Conservation (phyloP, 1,140 invertebrate genomes). For the Onthophagus taurus region DNA sequence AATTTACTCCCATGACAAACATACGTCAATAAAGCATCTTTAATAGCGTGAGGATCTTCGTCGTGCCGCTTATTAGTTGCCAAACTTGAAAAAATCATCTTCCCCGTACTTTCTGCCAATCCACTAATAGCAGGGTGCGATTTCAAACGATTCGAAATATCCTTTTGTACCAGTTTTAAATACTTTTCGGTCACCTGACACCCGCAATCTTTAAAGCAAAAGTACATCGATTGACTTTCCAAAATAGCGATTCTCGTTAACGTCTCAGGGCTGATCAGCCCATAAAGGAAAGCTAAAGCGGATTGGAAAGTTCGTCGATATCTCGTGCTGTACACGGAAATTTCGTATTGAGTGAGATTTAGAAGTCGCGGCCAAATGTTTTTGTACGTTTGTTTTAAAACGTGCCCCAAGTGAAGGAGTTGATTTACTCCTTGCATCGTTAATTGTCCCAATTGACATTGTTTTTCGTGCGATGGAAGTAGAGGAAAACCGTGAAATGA, state of each 20-base stretch:
- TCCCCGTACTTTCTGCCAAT: slow-evolving; percentile 28
- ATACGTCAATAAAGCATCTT: slow-evolving; percentile 72
- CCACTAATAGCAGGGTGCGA: slow-evolving; percentile 56
- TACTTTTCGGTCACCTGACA: slow-evolving; percentile 60
- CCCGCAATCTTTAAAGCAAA: slow-evolving; percentile 74
- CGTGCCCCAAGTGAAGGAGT: slow-evolving; percentile 63
- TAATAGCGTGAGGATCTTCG: slow-evolving; percentile 52
- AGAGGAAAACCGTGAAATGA: slow-evolving; percentile 76
- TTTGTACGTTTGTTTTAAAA: slow-evolving; percentile 61
- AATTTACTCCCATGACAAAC: slow-evolving; percentile 72
- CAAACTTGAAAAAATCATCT: slow-evolving; percentile 27
- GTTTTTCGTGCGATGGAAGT: slow-evolving; percentile 48
- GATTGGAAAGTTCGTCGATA: slow-evolving; percentile 86
- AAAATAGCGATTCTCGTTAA: slow-evolving; percentile 44
- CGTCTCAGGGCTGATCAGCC: slow-evolving; percentile 51
- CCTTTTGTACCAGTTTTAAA: slow-evolving; percentile 26
- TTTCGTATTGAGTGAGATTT: slow-evolving; percentile 45
- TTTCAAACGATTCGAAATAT: slow-evolving; percentile 39
- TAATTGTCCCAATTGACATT: slow-evolving; percentile 60
- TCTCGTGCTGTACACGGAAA: slow-evolving; percentile 69
- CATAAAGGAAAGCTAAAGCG: slow-evolving; percentile 68
- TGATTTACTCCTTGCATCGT: slow-evolving; percentile 55
- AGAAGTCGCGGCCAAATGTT: slow-evolving; percentile 28
- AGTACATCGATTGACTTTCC: slow-evolving; percentile 72
- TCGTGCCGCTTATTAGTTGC: slow-evolving; percentile 24